A percentile compares a stretch with the other conserved stretches of the same genome.
phyloP scores from a whole-genome alignment of 2,888 invertebrate species.

The Oconnorella tubifera region DNA sequence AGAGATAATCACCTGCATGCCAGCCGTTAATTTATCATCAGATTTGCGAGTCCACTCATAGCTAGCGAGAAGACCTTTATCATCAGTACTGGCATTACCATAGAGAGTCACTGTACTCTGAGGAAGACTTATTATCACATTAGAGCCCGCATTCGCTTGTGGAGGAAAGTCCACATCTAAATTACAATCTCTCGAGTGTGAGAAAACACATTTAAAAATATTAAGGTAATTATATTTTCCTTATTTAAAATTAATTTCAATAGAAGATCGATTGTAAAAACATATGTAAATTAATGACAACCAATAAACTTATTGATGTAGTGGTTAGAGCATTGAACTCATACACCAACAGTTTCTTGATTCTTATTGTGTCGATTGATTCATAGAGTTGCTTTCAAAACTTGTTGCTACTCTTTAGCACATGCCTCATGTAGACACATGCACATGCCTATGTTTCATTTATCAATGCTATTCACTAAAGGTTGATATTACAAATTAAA shows the following conservation, averaged over 20 bases:
- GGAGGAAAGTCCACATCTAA: conserved; percentile 86
- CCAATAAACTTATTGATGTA: too few relatives aligned
- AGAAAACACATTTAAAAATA: not conserved
- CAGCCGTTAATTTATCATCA: conserved; percentile 81
- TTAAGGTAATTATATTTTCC: not conserved
- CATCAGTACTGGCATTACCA: conserved; percentile 86
- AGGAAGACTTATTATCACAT: conserved; percentile 83
- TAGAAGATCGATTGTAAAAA: too few relatives aligned
- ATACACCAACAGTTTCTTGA: too few relatives aligned
- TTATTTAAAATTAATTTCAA: not conserved
- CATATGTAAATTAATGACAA: too few relatives aligned
- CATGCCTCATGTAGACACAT: too few relatives aligned
- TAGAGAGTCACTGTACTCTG: conserved; percentile 78
- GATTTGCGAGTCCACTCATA: conserved; percentile 92
- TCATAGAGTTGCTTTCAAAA: too few relatives aligned
- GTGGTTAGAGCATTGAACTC: too few relatives aligned
- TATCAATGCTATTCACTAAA: too few relatives aligned
- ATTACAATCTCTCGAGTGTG: not conserved
- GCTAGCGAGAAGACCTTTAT: conserved; percentile 73
- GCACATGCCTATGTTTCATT: too few relatives aligned
- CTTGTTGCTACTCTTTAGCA: too few relatives aligned
- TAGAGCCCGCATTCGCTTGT: conserved; percentile 87
- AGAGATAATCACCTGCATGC: conserved; percentile 79
- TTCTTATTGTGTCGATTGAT: too few relatives aligned
- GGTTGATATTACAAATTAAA: too few relatives aligned